Percentiles rank a stretch among this genome's conserved stretches.
phyloP scores from a whole-genome alignment of 2,113 vertebrate genomes.

The Ariopsis seemanni region DNA sequence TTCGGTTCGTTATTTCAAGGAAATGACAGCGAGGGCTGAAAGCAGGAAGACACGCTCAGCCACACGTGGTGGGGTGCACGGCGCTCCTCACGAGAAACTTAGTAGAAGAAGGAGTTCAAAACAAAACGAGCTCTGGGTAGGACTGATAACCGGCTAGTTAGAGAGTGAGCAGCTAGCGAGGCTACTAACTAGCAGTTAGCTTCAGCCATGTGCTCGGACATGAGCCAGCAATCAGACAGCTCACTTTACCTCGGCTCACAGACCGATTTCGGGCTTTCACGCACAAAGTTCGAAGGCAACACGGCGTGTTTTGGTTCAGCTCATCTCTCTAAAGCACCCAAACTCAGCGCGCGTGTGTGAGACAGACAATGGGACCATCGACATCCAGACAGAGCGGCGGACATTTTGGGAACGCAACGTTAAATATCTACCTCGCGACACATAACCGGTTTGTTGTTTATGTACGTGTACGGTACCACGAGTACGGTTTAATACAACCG shows the following conservation, averaged over 20 bases:
- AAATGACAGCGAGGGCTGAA: slow-evolving; percentile 11
- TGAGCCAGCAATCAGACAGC: slow-evolving; percentile 60
- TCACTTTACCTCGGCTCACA: not conserved
- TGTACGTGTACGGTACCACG: not conserved
- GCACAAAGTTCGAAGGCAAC: not conserved
- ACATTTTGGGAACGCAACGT: slow-evolving; percentile 73
- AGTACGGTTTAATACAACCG: too few relatives aligned
- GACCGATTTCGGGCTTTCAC: not conserved
- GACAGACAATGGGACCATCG: slow-evolving; percentile 43
- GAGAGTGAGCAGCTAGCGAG: too few relatives aligned
- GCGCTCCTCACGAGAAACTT: not conserved
- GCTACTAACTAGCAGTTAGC: slow-evolving; percentile 33
- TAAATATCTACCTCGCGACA: too few relatives aligned
- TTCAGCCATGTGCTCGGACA: slow-evolving; percentile 79
- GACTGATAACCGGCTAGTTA: too few relatives aligned
- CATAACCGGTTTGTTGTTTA: not conserved
- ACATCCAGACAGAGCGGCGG: slow-evolving; percentile 62
- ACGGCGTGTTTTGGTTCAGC: not conserved
- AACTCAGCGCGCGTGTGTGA: not conserved
- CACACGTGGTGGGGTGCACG: slow-evolving; percentile 65
- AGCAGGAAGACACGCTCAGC: slow-evolving; percentile 37
- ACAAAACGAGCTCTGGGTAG: too few relatives aligned
- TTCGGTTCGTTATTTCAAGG: not conserved
- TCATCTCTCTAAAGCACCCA: too few relatives aligned
- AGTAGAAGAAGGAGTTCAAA: too few relatives aligned